These are phyloP conservation scores for Bubo bubo DNA, from an alignment of 2,113 vertebrate genomes.

Conservation along the genomic window DNA sequence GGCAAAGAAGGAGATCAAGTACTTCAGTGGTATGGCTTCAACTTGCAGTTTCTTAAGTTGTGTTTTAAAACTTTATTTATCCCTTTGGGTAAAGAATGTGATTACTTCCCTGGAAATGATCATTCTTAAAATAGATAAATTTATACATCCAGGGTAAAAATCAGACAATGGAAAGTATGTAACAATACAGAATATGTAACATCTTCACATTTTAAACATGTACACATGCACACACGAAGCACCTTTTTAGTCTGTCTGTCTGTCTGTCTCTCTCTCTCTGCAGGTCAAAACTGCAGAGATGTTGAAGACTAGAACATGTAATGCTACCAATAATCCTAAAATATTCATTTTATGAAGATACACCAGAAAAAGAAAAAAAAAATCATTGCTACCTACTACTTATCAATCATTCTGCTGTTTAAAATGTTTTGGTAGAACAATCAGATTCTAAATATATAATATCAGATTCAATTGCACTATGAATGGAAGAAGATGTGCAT, in stretches of 20 bases:
- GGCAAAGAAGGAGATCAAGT: background rate
- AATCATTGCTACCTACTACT: background rate
- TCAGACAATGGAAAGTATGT: background rate
- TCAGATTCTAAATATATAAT: background rate
- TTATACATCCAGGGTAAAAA: background rate
- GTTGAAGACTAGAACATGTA: background rate
- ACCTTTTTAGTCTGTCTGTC: background rate
- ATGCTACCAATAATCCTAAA: background rate
- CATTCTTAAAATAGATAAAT: background rate
- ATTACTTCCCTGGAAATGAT: background rate
- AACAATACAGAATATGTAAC: background rate
- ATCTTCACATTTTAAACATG: background rate
- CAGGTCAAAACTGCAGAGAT: background rate
- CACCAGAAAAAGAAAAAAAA: background rate
- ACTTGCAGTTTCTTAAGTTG: background rate
- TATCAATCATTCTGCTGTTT: background rate
- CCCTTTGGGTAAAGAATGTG: rapidly evolving
- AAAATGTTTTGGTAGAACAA: background rate
- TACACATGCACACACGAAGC: rapidly evolving
- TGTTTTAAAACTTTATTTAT: background rate
- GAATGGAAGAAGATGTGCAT: background rate
- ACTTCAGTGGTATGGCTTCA: background rate
- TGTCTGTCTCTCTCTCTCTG: background rate
- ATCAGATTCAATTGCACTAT: background rate
- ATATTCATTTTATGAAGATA: background rate